A percentile compares a stretch with the other conserved stretches of the same genome.
phyloP scores from a whole-genome alignment of 64 coral and sea anemone species.

The Montipora sp. region DNA sequence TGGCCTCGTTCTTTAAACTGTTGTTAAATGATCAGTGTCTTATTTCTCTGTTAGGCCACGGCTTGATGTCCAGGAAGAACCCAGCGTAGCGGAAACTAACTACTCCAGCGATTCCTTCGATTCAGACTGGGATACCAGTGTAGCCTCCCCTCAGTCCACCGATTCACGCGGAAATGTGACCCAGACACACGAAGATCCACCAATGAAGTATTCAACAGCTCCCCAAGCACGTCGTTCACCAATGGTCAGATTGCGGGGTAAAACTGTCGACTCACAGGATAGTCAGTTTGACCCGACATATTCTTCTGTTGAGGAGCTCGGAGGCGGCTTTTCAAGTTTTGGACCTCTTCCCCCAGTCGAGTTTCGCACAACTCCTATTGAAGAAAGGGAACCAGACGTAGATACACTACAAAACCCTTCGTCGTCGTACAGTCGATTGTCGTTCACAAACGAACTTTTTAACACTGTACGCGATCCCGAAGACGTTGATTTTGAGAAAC shows the following conservation, averaged over 20 bases:
- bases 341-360: slow-evolving; percentile 68
- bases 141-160: neutral
- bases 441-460: slow-evolving; percentile 84
- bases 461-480: slow-evolving; percentile 4
- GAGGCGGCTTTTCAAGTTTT: slow-evolving; percentile 83
- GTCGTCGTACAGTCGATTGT: slow-evolving; percentile 18
- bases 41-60: neutral
- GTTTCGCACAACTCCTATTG: slow-evolving; percentile 27
- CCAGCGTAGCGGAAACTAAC: slow-evolving; percentile 20
- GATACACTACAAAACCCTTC: neutral
- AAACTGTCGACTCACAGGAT: slow-evolving; percentile 65
- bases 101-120: slow-evolving; percentile 39
- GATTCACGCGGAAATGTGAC: neutral
- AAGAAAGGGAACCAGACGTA: slow-evolving; percentile 37
- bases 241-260: slow-evolving; percentile 50
- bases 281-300: slow-evolving; percentile 81
- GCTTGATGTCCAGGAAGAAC: slow-evolving; percentile 72
- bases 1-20: no score
- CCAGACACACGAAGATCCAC: neutral
- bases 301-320: slow-evolving; percentile 82
- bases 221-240: slow-evolving; percentile 2
- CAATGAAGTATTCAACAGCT: neutral
- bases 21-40: neutral
- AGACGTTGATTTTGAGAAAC: slow-evolving; percentile 3
- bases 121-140: slow-evolving; percentile 22